A percentile compares a stretch with the other conserved stretches of the same genome.
phyloP scores from a whole-genome alignment of 2,888 invertebrate species.

The Thereva nobilitata region DNA sequence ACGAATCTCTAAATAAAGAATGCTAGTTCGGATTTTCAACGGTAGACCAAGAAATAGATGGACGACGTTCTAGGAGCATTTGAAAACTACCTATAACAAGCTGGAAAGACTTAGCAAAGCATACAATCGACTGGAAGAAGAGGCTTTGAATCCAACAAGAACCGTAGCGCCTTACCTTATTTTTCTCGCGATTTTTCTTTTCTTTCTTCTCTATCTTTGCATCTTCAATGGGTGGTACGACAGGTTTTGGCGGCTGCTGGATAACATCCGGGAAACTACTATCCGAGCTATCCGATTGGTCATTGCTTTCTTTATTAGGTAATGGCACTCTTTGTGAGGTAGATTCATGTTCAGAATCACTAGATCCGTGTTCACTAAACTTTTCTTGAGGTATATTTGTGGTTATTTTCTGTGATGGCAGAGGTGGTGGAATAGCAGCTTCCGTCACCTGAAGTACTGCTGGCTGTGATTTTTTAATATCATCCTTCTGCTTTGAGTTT shows the following conservation, averaged over 20 bases:
- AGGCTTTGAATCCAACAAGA: no score
- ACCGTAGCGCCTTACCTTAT: no score
- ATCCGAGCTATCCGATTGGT: conserved; percentile 55
- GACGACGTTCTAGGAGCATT: no score
- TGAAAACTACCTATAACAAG: no score
- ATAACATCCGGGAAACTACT: conserved; percentile 56
- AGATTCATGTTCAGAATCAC: conserved; percentile 49
- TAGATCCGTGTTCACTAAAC: conserved; percentile 52
- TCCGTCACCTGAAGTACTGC: conserved; percentile 1
- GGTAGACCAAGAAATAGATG: no score
- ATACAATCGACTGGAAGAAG: no score
- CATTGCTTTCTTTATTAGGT: conserved; percentile 17
- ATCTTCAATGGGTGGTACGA: conserved; percentile 49
- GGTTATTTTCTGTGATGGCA: conserved; percentile 36
- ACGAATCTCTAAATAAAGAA: no score
- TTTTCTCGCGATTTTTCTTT: conserved; percentile 63
- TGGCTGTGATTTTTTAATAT: conserved; percentile 3
- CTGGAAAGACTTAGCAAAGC: no score
- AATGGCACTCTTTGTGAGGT: conserved; percentile 21
- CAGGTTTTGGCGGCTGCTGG: conserved; percentile 32
- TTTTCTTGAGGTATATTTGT: conserved; percentile 48
- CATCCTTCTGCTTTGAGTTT: conserved; percentile 44
- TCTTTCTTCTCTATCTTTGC: conserved; percentile 62
- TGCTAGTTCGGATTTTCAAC: no score
- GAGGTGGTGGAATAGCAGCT: neutral